A percentile compares a stretch with the other conserved stretches of the same genome.
phyloP scores from a whole-genome alignment of 2,888 invertebrate genomes.

The Heteropelma amictum region DNA sequence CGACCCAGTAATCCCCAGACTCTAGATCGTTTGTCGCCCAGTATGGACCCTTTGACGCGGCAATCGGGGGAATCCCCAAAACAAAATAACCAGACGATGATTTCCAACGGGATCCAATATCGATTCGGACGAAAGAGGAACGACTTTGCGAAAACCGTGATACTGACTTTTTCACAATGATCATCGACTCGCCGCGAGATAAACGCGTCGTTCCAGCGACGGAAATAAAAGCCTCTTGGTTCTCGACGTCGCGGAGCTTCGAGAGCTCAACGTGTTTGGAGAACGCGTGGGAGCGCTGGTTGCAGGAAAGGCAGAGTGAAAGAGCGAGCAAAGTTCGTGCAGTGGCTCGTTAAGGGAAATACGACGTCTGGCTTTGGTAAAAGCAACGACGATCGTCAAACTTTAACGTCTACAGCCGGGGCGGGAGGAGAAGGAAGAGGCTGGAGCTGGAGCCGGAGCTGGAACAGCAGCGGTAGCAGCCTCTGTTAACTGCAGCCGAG shows the following conservation, averaged over 20 bases:
- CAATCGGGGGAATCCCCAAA: neutral
- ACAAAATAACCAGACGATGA: neutral
- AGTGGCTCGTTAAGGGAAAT: slow-evolving; percentile 61
- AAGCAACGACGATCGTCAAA: slow-evolving; percentile 62
- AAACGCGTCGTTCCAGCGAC: too few species aligned
- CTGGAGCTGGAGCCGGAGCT: too few species aligned
- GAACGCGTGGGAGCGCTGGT: too few species aligned
- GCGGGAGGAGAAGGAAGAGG: too few species aligned
- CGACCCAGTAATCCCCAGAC: neutral
- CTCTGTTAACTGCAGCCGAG: slow-evolving; percentile 63
- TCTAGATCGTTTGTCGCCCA: neutral
- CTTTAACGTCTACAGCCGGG: slow-evolving; percentile 64
- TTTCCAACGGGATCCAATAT: too few species aligned
- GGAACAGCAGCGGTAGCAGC: slow-evolving; percentile 54
- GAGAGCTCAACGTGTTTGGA: too few species aligned
- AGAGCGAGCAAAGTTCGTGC: neutral
- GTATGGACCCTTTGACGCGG: slow-evolving; percentile 3
- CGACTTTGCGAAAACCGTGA: too few species aligned
- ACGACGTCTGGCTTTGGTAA: slow-evolving; percentile 61
- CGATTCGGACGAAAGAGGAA: too few species aligned
- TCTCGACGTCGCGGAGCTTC: too few species aligned
- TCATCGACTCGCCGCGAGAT: too few species aligned
- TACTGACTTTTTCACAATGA: too few species aligned
- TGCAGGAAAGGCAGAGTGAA: neutral
- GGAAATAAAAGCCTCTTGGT: too few species aligned